Percentiles rank a stretch among this genome's conserved stretches.
Conservation (phyloP, 2,113 vertebrate species). For the Austrofundulus limnaeus region DNA sequence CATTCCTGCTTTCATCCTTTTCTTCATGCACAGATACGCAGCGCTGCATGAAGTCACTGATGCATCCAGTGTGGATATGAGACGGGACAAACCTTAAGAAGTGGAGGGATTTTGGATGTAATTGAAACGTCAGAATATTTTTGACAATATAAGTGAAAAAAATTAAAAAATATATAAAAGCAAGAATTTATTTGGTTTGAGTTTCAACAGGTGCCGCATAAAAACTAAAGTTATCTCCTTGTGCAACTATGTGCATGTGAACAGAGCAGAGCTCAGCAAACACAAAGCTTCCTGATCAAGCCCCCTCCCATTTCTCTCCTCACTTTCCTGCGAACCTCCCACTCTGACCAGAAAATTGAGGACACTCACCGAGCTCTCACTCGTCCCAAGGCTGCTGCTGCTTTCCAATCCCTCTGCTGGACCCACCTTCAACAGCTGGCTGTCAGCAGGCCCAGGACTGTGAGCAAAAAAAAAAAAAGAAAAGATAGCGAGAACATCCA, state of each 20-base stretch:
- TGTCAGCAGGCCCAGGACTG: constrained; percentile 48
- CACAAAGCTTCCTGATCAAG: constrained; percentile 47
- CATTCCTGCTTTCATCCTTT: constrained; percentile 60
- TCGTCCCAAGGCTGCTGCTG: constrained; percentile 52
- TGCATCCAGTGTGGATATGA: constrained; percentile 28
- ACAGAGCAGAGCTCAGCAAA: neutral
- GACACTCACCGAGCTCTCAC: constrained; percentile 71
- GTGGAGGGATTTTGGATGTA: constrained; percentile 1
- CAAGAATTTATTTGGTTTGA: too few relatives aligned
- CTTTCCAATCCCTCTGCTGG: constrained; percentile 38
- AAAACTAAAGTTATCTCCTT: neutral
- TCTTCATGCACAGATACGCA: constrained; percentile 46
- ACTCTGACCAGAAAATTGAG: constrained; percentile 67
- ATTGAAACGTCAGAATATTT: constrained; percentile 13
- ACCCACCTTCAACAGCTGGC: constrained; percentile 65
- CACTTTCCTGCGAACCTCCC: constrained; percentile 68
- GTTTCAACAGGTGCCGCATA: constrained; percentile 32
- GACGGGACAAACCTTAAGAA: constrained; percentile 12
- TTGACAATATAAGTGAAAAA: neutral
- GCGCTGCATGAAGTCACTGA: constrained; percentile 47
- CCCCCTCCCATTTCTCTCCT: constrained; percentile 49
- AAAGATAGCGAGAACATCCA: constrained; percentile 51
- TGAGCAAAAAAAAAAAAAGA: constrained; percentile 4
- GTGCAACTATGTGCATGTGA: constrained; percentile 3
- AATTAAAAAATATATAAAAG: neutral